Evolutionary conservation across 2,888 invertebrate species (phyloP), one percentile per base, ranked within the genome.

Genomic region (Tanypteryx hageni): DNA sequence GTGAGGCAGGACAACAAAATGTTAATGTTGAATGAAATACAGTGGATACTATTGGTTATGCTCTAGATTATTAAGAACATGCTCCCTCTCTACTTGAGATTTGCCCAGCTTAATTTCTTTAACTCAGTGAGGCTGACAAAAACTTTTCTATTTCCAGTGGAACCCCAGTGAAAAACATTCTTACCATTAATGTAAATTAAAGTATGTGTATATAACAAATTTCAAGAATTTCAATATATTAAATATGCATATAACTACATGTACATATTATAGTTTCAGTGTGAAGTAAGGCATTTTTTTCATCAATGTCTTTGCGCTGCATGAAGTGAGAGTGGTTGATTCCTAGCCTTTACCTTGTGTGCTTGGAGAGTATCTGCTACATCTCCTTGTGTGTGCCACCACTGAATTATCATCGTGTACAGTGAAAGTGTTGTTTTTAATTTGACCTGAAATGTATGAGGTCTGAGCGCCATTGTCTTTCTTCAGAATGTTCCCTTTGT

Each of bases 321-420:
- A 68, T n/a, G 68, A 18, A n/a, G 68, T n/a, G n/a, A n/a, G 68
- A 64, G n/a, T 64, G 64, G 64, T 68, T 68, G 9, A 68, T 68
- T n/a, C n/a, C 11, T 76, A 27, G 11, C 76, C 9, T 22, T 5
- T 76, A 2, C 0, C 76, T 27, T 27, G 7, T 76, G 27, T 76
- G 27, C 11, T 61, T 18, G 61, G 44, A 44, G 44, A 44, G 44
- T 44, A 44, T 44, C 44, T 44, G 44, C 44, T 18, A 11, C 64
- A 18, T 64, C 16, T 64, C 18, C 64, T 7, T 68, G 68, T 8
- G 8, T 68, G n/a, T 9, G 22, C 8, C 0, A 14, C 64, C 16
- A 68, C 22, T 18, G n/a, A 68, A 68, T n/a, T 68, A 68, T n/a
- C 22, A 44, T 44, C 44, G 5, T 44, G 44, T 44, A 44, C 44